phyloP scores from a whole-genome alignment of 1,140 invertebrate species.

The Prorops nasuta region DNA sequence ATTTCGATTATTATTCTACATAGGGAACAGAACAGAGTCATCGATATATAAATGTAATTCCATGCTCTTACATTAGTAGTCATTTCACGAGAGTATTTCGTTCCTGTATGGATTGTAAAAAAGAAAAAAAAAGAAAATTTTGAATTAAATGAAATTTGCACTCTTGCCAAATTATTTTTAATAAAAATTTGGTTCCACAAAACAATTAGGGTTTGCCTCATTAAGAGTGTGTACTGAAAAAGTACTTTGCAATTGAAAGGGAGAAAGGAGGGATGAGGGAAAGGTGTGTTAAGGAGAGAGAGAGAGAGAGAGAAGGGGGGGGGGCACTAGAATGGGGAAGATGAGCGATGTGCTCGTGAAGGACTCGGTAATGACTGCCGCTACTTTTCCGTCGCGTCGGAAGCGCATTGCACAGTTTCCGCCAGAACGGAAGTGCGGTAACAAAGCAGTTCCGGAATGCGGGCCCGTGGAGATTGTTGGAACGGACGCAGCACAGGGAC shows the following conservation, averaged over 20 bases:
- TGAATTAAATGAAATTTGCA: too few relatives aligned
- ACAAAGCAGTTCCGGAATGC: slow-evolving; percentile 41
- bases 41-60: too few relatives aligned
- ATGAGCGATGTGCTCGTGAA: slow-evolving; percentile 6
- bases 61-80: too few relatives aligned
- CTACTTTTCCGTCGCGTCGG: slow-evolving; percentile 35
- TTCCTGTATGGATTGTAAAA: too few relatives aligned
- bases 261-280: slow-evolving; percentile 1
- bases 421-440: slow-evolving; percentile 36
- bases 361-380: slow-evolving; percentile 28
- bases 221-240: background rate
- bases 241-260: background rate
- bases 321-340: too few relatives aligned
- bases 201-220: too few relatives aligned
- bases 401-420: slow-evolving; percentile 36
- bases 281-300: slow-evolving; percentile 6
- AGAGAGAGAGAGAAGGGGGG: slow-evolving; percentile 3
- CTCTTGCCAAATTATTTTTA: too few relatives aligned
- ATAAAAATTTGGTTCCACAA: too few relatives aligned
- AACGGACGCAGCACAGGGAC: slow-evolving; percentile 14
- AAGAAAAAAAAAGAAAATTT: too few relatives aligned
- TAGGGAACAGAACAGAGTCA: too few relatives aligned
- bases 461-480: slow-evolving; percentile 35
- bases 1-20: too few relatives aligned
- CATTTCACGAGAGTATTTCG: too few relatives aligned